Evolutionary conservation across 2,888 invertebrate species (phyloP), one percentile per base, ranked within the genome.

Genomic region (Corbicula japonica): DNA sequence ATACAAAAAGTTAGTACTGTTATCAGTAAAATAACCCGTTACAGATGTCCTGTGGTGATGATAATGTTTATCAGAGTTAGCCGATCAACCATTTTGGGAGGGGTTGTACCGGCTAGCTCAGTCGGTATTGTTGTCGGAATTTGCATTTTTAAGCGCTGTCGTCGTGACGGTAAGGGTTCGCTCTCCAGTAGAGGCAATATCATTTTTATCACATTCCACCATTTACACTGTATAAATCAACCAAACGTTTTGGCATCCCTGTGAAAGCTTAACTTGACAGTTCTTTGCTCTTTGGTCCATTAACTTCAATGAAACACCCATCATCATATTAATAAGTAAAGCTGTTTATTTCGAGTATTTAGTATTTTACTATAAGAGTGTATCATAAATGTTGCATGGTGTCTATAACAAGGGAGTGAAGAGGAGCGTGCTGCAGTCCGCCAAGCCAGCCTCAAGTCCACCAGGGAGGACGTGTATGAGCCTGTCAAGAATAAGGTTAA

Each of bases 391-490:
- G 1, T n/a, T 10, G 8, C 12, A 35, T 35, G 48, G 50, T 10
- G 50, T 61, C 23, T 26, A 4, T 21, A n/a, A 21, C 12, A 10
- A 70, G 70, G 60, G 18, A 34, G 60, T 12, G 70, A 60, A 12
- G 70, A 70, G 23, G 70, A 70, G 38, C 58, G 70, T 28, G 63
- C 60, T n/a, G 73, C 73, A 0, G 65, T 73, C 35, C 46, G 65
- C 6, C 46, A 48, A 12, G 73, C 73, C 4, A 58, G 58, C n/a
- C 15, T 48, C 2, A 21, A 15, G 2, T 65, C 66, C 2, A 66
- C 34, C 6, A 32, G 32, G 5, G 15, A 10, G 21, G 65, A 44
- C 3, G 12, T 73, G 15, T 66, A 73, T 30, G 56, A 50, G 21
- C 0, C 58, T 23, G 60, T n/a, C n/a, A 44, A 38, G 58, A 46